Evolutionary conservation across 2,888 invertebrate species (phyloP).

Genomic region (Octodonta nipae): DNA sequence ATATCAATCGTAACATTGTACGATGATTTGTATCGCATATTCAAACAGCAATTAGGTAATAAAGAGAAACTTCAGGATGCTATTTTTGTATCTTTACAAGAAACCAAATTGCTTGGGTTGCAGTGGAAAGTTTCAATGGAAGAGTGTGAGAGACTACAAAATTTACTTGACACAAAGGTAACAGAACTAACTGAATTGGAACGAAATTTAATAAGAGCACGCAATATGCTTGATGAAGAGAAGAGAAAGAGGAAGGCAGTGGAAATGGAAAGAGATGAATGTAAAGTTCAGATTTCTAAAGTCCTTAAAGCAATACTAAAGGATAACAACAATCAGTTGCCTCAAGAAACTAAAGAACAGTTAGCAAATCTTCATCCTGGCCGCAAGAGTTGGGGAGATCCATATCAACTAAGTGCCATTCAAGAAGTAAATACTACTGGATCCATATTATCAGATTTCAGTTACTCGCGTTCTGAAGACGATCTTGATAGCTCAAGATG

Average conservation of each 20-base stretch:
- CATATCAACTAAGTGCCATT: conserved; percentile 39
- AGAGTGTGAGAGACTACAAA: conserved; percentile 60
- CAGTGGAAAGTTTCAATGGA: conserved; percentile 57
- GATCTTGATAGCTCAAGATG: conserved; percentile 47
- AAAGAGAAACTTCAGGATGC: conserved; percentile 18
- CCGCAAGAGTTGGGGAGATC: conserved; percentile 9
- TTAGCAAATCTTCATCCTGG: conserved; percentile 58
- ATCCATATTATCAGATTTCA: conserved; percentile 64
- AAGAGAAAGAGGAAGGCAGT: conserved; percentile 44
- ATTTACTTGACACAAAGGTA: conserved; percentile 55
- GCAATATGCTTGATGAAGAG: conserved; percentile 61
- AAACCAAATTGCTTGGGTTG: conserved; percentile 56
- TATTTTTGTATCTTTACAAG: conserved; percentile 45
- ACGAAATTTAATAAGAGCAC: conserved; percentile 66
- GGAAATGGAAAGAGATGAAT: conserved; percentile 10
- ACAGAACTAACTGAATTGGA: conserved; percentile 63
- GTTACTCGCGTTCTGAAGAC: conserved; percentile 73
- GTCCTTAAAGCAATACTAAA: conserved; percentile 11
- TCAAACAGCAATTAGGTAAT: background rate
- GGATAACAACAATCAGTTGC: conserved; percentile 13
- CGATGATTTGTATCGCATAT: conserved; percentile 1
- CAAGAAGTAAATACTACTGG: conserved; percentile 69
- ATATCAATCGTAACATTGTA: background rate
- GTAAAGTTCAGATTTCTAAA: conserved; percentile 10
- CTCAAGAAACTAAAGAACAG: conserved; percentile 42